These are phyloP conservation scores for Alsophila aescularia DNA, from an alignment of 2,888 invertebrate genomes.

Conservation along the genomic window DNA sequence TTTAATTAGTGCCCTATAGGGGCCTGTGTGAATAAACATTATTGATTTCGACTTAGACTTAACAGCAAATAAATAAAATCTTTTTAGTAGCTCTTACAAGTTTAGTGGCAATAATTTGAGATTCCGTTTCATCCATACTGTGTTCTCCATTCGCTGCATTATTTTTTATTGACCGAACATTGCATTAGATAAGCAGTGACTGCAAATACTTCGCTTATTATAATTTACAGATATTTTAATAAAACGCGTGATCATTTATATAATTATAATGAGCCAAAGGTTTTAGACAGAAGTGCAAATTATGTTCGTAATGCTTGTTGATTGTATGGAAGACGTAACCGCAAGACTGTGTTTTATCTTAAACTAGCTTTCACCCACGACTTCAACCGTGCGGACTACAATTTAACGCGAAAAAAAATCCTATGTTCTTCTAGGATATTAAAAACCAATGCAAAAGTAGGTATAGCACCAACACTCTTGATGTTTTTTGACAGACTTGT, in stretches of 20 bases:
- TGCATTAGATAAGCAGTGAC: conserved; percentile 47
- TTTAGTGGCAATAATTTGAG: not conserved
- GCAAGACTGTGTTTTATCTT: conserved; percentile 29
- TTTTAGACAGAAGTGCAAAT: conserved; percentile 56
- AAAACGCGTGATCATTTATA: conserved; percentile 44
- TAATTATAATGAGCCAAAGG: conserved; percentile 54
- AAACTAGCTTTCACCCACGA: conserved; percentile 17
- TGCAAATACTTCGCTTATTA: conserved; percentile 56
- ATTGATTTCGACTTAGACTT: too few relatives aligned
- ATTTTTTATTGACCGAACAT: conserved; percentile 34
- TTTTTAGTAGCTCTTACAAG: too few relatives aligned
- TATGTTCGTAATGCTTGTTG: conserved; percentile 45
- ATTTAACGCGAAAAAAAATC: too few relatives aligned
- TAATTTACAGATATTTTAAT: conserved; percentile 53
- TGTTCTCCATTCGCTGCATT: conserved; percentile 22
- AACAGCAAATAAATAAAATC: not conserved
- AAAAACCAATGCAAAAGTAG: too few relatives aligned
- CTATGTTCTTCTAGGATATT: too few relatives aligned
- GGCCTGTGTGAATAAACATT: too few relatives aligned
- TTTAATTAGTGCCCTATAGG: too few relatives aligned
- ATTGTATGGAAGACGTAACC: conserved; percentile 21
- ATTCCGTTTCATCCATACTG: conserved; percentile 1
- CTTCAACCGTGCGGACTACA: too few relatives aligned
- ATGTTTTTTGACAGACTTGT: too few relatives aligned
- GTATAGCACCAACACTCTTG: too few relatives aligned